Percentiles rank a stretch among this genome's conserved stretches.
phyloP scores from a whole-genome alignment of 2,113 vertebrate species.

The Naja naja region DNA sequence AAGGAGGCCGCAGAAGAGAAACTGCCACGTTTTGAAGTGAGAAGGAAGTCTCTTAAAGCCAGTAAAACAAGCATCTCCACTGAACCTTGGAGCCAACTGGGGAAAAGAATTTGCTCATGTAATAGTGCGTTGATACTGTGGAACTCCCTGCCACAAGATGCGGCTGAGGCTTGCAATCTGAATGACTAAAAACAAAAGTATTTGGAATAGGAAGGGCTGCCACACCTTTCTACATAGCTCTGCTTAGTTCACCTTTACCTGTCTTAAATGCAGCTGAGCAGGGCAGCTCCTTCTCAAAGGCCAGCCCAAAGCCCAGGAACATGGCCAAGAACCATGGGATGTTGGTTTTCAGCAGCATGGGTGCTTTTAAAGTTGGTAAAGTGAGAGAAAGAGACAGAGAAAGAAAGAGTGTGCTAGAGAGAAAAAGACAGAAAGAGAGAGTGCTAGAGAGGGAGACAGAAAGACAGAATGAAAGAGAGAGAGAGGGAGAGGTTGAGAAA shows the following conservation, averaged over 20 bases:
- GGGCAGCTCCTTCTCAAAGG: background rate
- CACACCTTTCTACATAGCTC: background rate
- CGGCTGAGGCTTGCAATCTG: background rate
- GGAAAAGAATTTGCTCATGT: background rate
- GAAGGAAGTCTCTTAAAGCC: background rate
- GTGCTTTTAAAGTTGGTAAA: background rate
- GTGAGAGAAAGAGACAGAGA: no score
- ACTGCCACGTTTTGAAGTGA: background rate
- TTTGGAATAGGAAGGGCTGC: background rate
- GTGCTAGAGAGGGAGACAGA: no score
- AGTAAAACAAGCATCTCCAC: background rate
- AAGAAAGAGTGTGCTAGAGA: no score
- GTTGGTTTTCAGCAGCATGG: background rate
- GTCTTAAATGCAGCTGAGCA: background rate
- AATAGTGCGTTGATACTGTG: background rate
- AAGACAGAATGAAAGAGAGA: no score
- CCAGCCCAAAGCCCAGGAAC: background rate
- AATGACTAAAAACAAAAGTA: background rate
- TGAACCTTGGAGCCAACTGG: background rate
- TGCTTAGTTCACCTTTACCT: background rate
- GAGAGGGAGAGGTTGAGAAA: no score
- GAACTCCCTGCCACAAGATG: background rate
- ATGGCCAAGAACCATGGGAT: background rate
- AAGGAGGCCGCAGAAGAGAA: background rate
- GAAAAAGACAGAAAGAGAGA: no score